These are phyloP conservation scores for Coracias cyanogaster DNA, from an alignment of 2,797 vertebrate species.

Conservation along the genomic window DNA sequence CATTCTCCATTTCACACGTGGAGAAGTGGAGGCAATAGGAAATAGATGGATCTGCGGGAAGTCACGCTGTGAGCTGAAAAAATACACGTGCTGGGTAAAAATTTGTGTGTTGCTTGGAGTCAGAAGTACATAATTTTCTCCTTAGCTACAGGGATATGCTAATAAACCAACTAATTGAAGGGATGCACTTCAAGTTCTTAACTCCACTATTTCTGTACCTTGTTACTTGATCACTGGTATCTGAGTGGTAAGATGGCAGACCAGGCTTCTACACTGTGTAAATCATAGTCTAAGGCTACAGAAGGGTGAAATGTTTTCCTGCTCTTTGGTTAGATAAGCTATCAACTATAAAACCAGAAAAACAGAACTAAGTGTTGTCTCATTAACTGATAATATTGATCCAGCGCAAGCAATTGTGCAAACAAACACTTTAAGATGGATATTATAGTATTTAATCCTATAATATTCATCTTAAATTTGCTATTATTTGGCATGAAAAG, in stretches of 20 bases:
- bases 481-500: neutral
- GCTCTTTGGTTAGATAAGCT: neutral
- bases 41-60: neutral
- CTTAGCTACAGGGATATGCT: neutral
- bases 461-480: neutral
- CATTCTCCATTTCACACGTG: neutral
- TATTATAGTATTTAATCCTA: neutral
- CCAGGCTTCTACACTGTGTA: neutral
- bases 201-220: neutral
- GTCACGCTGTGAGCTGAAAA: neutral
- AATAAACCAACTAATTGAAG: neutral
- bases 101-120: neutral
- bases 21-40: neutral
- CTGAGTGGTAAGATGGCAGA: neutral
- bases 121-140: neutral
- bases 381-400: neutral
- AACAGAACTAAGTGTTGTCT: neutral
- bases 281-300: neutral
- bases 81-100: neutral
- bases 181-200: neutral
- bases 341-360: neutral
- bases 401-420: fast-evolving
- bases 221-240: neutral
- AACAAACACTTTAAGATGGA: neutral
- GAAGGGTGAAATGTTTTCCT: neutral